Base-by-base conservation (phyloP, 2,888 invertebrate species). In the Vannuccia rotundouncinata region DNA sequence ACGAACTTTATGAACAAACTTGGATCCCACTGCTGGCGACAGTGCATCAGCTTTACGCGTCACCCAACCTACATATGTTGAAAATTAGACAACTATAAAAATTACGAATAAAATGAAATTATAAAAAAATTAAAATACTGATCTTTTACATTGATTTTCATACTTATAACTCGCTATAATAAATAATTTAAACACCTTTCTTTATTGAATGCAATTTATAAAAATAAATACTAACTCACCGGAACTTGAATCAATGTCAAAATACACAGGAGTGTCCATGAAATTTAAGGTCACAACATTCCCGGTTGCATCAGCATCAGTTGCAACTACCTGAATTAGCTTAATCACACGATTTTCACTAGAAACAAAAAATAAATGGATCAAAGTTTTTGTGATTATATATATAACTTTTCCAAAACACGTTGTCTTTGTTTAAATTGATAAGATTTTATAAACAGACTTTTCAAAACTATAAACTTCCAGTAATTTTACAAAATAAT, bases 151-250 rank as follows among this genome's bases (percentile, higher is more conserved):
- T n/a, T n/a, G n/a, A n/a, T n/a, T n/a, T n/a, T n/a, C n/a, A n/a
- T n/a, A n/a, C n/a, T n/a, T n/a, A n/a, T n/a, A n/a, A n/a, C n/a
- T n/a, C n/a, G n/a, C n/a, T n/a, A n/a, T n/a, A n/a, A n/a, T n/a
- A n/a, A n/a, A n/a, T n/a, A n/a, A n/a, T n/a, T n/a, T n/a, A n/a
- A n/a, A n/a, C 45, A 45, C 17, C 45, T 45, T 13, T 45, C 5
- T 45, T 45, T 45, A 45, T 45, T 45, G 45, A 45, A 45, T n/a
- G 25, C 25, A 22, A 13, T 22, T n/a, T 2, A 66, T 66, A 66
- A 66, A 22, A 66, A n/a, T n/a, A n/a, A n/a, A n/a, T n/a, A n/a
- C 22, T n/a, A 10, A 29, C 75, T 75, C 5, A 75, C 75, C 75
- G 2, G 75, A 27, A 2, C 25, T 75, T 10, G 75, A 27, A 22